Conservation (phyloP, 2,797 vertebrate species). For the Phaenicophaeus curvirostris region DNA sequence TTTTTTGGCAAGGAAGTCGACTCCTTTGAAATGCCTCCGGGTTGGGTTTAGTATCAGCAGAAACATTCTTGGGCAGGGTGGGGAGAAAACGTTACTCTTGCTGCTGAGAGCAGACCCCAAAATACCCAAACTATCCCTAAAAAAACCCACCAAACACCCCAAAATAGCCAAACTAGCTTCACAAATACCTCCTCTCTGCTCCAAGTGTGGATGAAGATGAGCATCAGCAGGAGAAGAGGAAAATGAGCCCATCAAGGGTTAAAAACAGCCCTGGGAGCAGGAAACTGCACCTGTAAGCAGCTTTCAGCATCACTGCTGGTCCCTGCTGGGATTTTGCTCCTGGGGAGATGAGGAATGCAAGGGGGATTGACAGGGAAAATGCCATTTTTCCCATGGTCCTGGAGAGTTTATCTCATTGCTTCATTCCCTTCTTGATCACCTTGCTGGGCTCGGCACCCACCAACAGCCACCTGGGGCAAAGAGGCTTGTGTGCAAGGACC, state of each 20-base stretch:
- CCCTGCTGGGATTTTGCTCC: background rate
- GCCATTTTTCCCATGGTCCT: rapidly evolving
- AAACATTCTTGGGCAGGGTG: conserved; percentile 76
- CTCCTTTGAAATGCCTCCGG: conserved; percentile 67
- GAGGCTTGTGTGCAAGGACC: background rate
- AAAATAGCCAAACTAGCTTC: background rate
- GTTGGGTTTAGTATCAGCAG: conserved; percentile 75
- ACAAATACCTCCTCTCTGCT: rapidly evolving
- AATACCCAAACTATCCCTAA: background rate
- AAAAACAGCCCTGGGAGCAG: rapidly evolving
- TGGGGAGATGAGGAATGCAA: background rate
- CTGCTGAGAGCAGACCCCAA: rapidly evolving
- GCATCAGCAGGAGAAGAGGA: background rate
- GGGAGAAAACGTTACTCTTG: conserved; percentile 39
- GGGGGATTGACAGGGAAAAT: background rate
- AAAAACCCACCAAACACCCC: too few species aligned
- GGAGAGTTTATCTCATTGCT: background rate
- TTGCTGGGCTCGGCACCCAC: rapidly evolving
- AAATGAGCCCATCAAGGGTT: background rate
- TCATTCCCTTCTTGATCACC: background rate
- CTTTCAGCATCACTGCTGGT: background rate
- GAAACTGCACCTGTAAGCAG: background rate
- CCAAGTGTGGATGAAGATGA: background rate
- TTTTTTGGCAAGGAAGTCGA: conserved; percentile 62
- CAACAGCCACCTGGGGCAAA: background rate